Conservation (phyloP, 2,113 vertebrate species). For the Pardalotus punctatus region DNA sequence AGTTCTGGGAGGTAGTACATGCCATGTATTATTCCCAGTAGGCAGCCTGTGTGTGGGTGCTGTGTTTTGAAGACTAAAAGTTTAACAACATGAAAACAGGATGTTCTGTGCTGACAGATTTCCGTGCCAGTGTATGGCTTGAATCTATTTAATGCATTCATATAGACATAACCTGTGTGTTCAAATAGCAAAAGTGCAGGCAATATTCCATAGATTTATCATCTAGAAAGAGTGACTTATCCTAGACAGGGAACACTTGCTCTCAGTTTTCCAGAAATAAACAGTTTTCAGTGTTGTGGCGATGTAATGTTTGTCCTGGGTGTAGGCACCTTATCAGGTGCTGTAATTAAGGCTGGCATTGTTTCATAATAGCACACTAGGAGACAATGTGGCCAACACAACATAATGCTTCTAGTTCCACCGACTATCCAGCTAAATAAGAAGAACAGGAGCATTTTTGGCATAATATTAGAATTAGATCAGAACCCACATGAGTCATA, state of each 20-base stretch:
- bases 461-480: not conserved
- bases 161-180: not conserved
- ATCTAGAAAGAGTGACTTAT: not conserved
- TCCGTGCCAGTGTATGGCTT: not conserved
- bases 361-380: not conserved
- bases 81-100: not conserved
- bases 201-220: not conserved
- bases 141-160: not conserved
- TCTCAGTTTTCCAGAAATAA: not conserved
- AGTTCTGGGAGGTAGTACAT: not conserved
- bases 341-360: not conserved
- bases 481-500: not conserved
- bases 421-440: not conserved
- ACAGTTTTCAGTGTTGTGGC: not conserved
- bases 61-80: not conserved
- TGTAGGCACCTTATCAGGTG: not conserved
- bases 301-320: not conserved
- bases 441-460: not conserved
- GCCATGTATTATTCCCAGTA: not conserved
- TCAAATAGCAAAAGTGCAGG: not conserved
- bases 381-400: not conserved
- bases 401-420: not conserved
- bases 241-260: not conserved
- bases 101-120: not conserved
- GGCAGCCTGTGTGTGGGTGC: not conserved